Evolutionary conservation across 1,140 invertebrate genomes (phyloP).

Genomic region (Anastrepha obliqua): DNA sequence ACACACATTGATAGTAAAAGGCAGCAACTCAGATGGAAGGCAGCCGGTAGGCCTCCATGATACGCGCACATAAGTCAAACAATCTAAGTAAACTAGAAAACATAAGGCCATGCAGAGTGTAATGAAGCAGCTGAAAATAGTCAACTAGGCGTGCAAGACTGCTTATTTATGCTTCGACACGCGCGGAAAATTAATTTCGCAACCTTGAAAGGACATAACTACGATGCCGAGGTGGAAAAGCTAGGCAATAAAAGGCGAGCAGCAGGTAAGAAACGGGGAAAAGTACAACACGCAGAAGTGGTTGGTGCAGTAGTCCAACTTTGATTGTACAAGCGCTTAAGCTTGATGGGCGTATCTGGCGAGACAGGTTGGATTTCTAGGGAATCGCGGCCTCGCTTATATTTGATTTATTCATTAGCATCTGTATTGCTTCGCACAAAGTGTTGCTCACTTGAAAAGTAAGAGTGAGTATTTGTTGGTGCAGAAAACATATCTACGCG

Average conservation of each 20-base stretch:
- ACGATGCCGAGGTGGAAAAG: not conserved
- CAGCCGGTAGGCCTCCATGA: not conserved
- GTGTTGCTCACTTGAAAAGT: not conserved
- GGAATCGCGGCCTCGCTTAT: not conserved
- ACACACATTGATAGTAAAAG: not conserved
- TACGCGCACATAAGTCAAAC: not conserved
- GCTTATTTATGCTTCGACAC: constrained; percentile 42
- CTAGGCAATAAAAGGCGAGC: not conserved
- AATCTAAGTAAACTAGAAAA: not conserved
- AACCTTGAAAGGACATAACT: not conserved
- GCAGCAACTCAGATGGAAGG: not conserved
- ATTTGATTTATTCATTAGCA: constrained; percentile 41
- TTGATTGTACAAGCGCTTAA: constrained; percentile 7
- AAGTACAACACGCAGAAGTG: not conserved
- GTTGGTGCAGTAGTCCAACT: not conserved
- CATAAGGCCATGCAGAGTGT: constrained; percentile 7
- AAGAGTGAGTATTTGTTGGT: not conserved
- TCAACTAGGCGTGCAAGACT: constrained; percentile 43
- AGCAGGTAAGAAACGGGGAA: not conserved
- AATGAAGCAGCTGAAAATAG: constrained; percentile 18
- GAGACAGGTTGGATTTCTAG: not conserved
- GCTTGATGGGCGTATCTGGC: not conserved
- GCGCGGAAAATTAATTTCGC: constrained; percentile 43
- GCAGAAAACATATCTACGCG: not conserved
- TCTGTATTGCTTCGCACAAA: not conserved